These are phyloP conservation scores for Hippocampus comes DNA, from an alignment of 2,113 vertebrate species.

Conservation along the genomic window DNA sequence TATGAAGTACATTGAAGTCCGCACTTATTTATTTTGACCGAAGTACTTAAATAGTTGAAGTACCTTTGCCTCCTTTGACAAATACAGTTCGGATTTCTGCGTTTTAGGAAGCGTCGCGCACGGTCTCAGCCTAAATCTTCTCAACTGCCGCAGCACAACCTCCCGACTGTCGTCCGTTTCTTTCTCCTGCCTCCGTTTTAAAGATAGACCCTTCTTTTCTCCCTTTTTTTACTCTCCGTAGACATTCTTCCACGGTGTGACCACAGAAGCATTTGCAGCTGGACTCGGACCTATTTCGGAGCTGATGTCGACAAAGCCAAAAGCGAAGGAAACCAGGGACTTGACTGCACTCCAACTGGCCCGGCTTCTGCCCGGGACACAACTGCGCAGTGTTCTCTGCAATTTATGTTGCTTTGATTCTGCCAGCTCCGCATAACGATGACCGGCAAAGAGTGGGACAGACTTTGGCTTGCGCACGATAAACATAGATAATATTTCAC, in stretches of 20 bases:
- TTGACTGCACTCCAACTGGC: slow-evolving; percentile 62
- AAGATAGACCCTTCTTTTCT: slow-evolving; percentile 40
- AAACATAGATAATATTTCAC: slow-evolving; percentile 51
- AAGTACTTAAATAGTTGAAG: neutral
- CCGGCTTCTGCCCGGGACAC: slow-evolving; percentile 57
- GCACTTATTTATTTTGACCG: neutral
- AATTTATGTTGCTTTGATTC: slow-evolving; percentile 54
- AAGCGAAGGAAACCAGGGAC: slow-evolving; percentile 47
- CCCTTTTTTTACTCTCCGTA: slow-evolving; percentile 45
- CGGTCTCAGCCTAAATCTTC: slow-evolving; percentile 11
- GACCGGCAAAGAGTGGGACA: slow-evolving; percentile 48
- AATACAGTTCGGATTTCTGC: neutral
- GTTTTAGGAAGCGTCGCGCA: slow-evolving; percentile 7
- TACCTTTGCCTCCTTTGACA: neutral
- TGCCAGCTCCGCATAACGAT: slow-evolving; percentile 58
- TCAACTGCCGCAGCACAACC: slow-evolving; percentile 14
- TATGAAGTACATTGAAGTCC: no score
- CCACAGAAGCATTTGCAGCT: slow-evolving; percentile 66
- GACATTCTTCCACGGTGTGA: slow-evolving; percentile 53
- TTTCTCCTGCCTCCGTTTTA: slow-evolving; percentile 36
- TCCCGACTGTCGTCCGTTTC: slow-evolving; percentile 22
- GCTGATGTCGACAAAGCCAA: slow-evolving; percentile 63
- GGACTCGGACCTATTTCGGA: slow-evolving; percentile 67
- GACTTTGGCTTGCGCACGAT: slow-evolving; percentile 46
- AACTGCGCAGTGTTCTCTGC: slow-evolving; percentile 62